Percentiles rank a stretch among this genome's conserved stretches.
Evolutionary conservation across 2,797 vertebrate species (phyloP).

Genomic region (Helostoma temminkii): DNA sequence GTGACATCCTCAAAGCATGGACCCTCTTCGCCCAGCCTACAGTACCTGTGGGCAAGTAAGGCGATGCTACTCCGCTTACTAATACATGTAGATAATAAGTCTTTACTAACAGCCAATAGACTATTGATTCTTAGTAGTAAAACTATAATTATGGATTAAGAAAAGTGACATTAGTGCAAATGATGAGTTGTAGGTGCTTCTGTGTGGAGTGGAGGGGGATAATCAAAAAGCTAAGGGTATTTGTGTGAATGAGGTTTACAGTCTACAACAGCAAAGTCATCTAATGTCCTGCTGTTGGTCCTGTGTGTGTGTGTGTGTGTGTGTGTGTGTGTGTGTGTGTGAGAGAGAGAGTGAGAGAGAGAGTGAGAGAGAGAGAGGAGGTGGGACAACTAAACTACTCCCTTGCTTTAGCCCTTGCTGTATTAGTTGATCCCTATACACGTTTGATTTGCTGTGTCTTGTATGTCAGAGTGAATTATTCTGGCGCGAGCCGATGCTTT

Average conservation of each 20-base stretch:
- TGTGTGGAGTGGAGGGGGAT: conserved; percentile 26
- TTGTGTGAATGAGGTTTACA: conserved; percentile 43
- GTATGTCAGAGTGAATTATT: conserved; percentile 54
- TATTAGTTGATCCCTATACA: conserved; percentile 57
- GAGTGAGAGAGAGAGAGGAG: neutral
- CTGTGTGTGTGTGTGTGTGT: conserved; percentile 17
- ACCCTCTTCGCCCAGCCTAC: conserved; percentile 55
- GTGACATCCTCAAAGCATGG: conserved; percentile 75
- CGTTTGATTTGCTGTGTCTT: conserved; percentile 62
- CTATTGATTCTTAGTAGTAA: conserved; percentile 52
- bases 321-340: conserved; percentile 13
- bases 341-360: neutral
- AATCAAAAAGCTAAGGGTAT: conserved; percentile 42
- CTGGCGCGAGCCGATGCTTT: conserved; percentile 25
- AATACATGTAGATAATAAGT: conserved; percentile 63
- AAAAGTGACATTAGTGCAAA: conserved; percentile 34
- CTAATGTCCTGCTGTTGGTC: conserved; percentile 45
- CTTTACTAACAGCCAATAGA: conserved; percentile 59
- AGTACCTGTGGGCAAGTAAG: conserved; percentile 50
- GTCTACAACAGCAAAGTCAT: conserved; percentile 45
- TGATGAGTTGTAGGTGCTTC: conserved; percentile 26
- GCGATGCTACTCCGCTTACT: conserved; percentile 60
- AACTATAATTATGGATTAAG: conserved; percentile 21
- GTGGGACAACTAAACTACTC: conserved; percentile 15
- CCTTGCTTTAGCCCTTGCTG: conserved; percentile 60